Conservation (phyloP, 1,140 invertebrate species). For the Himalopsyche phryganea region DNA sequence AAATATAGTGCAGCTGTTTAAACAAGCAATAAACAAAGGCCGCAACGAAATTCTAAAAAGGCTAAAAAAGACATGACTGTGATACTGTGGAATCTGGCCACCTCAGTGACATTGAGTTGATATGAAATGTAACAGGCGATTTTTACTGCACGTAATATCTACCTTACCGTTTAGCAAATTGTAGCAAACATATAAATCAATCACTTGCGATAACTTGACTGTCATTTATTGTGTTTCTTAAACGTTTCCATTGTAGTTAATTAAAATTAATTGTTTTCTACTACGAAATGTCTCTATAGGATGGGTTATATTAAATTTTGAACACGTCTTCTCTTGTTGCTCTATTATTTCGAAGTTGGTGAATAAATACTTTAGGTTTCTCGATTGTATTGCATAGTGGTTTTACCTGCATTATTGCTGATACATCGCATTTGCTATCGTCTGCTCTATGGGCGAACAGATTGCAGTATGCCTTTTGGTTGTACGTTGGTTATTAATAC, state of each 20-base stretch:
- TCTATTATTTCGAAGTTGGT: neutral
- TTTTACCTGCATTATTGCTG: too few species aligned
- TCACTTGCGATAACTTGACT: slow-evolving; percentile 5
- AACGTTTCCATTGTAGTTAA: neutral
- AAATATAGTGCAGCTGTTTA: too few species aligned
- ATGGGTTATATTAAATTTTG: neutral
- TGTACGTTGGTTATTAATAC: too few species aligned
- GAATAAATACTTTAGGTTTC: neutral
- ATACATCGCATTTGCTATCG: too few species aligned
- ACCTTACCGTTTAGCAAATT: slow-evolving; percentile 14
- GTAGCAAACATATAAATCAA: slow-evolving; percentile 31
- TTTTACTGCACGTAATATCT: neutral
- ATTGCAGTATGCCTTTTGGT: too few species aligned
- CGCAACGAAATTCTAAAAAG: too few species aligned
- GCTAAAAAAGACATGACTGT: too few species aligned
- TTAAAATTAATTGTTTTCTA: neutral
- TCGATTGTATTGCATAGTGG: too few species aligned
- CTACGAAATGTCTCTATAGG: neutral
- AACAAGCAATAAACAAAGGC: too few species aligned
- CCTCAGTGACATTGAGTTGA: slow-evolving; percentile 24
- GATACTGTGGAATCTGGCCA: neutral
- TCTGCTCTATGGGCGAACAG: too few species aligned
- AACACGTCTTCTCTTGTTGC: neutral
- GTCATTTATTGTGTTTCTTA: neutral
- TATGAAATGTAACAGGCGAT: slow-evolving; percentile 10